Conservation (phyloP, 2,888 invertebrate species). For the Himalopsyche tibetana region DNA sequence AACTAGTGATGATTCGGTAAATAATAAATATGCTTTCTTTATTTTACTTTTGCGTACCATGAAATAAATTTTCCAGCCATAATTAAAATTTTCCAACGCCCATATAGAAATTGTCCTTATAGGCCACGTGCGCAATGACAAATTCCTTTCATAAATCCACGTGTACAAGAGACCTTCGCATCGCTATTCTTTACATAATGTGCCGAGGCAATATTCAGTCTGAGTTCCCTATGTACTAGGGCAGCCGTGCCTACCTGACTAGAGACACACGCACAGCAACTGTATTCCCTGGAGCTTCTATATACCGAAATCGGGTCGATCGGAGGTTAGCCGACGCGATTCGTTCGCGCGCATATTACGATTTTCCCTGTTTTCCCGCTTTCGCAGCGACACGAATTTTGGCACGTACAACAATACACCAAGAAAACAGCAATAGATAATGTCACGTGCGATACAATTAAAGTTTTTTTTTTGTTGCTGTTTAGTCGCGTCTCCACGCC, state of each 20-base stretch:
- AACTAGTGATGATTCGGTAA: no score
- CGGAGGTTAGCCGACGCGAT: not conserved
- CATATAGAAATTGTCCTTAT: not conserved
- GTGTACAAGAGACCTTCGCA: not conserved
- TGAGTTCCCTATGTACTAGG: not conserved
- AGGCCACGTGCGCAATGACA: not conserved
- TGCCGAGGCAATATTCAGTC: not conserved
- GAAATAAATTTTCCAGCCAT: no score
- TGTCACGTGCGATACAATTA: not conserved
- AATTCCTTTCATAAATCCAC: conserved; percentile 13
- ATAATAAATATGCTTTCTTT: no score
- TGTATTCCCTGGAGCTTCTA: not conserved
- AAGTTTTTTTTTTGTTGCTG: not conserved
- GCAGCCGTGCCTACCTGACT: conserved; percentile 37
- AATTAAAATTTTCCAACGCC: no score
- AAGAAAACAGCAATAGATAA: conserved; percentile 5
- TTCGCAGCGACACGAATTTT: not conserved
- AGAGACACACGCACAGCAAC: not conserved
- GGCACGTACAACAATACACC: conserved; percentile 1
- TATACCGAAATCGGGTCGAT: conserved; percentile 13
- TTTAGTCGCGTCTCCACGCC: not conserved
- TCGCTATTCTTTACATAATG: not conserved
- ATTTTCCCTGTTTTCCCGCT: conserved; percentile 23
- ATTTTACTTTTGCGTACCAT: no score
- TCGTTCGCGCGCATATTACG: conserved; percentile 23